These are phyloP conservation scores for Alca torda DNA, from an alignment of 2,797 vertebrate species.

Conservation along the genomic window DNA sequence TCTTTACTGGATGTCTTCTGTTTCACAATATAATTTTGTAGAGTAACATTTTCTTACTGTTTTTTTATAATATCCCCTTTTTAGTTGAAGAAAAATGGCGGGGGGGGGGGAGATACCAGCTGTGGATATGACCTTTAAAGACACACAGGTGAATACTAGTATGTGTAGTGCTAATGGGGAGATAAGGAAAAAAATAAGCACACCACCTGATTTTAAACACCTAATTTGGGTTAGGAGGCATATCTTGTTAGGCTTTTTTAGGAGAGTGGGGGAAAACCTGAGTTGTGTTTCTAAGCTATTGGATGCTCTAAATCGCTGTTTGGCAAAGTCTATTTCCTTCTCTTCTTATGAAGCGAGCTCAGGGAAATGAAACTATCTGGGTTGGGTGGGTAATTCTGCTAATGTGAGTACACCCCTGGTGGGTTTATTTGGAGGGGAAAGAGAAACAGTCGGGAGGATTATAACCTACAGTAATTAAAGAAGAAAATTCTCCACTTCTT, in stretches of 20 bases:
- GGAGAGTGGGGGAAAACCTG: not conserved
- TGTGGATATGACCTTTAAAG: not conserved
- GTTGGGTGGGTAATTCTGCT: not conserved
- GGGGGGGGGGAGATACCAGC: not conserved
- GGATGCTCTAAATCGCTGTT: not conserved
- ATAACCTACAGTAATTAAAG: not conserved
- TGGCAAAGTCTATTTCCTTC: not conserved
- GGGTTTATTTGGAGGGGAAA: not conserved
- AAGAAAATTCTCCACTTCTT: not conserved
- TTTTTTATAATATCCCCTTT: not conserved
- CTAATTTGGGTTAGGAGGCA: not conserved
- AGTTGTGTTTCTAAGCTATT: not conserved
- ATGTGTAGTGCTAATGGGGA: not conserved
- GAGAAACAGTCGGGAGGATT: not conserved
- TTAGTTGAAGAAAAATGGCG: not conserved
- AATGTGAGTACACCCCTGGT: accelerated
- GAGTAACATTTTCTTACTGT: not conserved
- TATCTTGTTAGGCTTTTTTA: not conserved
- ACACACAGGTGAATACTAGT: not conserved
- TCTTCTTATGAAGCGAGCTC: not conserved
- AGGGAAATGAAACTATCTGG: not conserved
- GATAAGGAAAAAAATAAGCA: not conserved
- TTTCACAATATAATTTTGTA: not conserved
- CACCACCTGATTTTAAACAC: not conserved
- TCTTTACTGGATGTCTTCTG: not conserved